A percentile compares a stretch with the other conserved stretches of the same genome.
These are phyloP conservation scores for Cinclus cinclus DNA, from an alignment of 2,113 vertebrate genomes.

Conservation along the genomic window DNA sequence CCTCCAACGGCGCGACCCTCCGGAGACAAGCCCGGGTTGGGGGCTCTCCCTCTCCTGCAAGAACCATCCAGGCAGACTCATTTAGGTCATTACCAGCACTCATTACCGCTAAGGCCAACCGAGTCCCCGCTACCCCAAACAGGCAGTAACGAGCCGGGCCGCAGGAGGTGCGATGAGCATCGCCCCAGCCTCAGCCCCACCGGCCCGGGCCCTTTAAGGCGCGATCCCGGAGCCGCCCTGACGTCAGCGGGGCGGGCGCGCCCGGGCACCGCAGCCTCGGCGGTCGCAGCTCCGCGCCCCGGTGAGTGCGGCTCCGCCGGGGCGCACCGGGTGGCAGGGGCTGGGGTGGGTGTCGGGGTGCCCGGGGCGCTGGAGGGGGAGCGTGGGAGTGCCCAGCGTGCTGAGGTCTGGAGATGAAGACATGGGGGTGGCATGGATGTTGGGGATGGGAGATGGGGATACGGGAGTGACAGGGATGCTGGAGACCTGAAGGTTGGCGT, in stretches of 20 bases:
- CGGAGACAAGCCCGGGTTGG: no score
- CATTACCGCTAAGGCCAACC: background rate
- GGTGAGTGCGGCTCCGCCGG: background rate
- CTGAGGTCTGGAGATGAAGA: background rate
- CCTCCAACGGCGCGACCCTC: background rate
- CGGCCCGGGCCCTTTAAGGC: constrained; percentile 39
- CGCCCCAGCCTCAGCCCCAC: background rate
- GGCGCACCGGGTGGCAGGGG: background rate
- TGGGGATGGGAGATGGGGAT: background rate
- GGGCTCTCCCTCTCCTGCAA: background rate
- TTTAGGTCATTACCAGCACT: background rate
- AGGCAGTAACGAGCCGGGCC: background rate
- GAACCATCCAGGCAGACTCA: background rate
- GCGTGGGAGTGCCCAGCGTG: background rate
- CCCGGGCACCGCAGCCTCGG: constrained; percentile 5
- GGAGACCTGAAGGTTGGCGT: background rate
- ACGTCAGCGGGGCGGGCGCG: constrained; percentile 43
- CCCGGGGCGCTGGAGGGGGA: background rate
- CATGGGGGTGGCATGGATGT: background rate
- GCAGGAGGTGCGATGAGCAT: background rate
- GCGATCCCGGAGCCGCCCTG: background rate
- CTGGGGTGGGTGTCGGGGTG: background rate
- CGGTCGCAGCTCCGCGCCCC: constrained; percentile 10
- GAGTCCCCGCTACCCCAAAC: background rate
- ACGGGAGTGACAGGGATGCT: background rate